Evolutionary conservation across 2,113 vertebrate species (phyloP), one percentile per base, ranked within the genome.

Genomic region (Podocnemis expansa): DNA sequence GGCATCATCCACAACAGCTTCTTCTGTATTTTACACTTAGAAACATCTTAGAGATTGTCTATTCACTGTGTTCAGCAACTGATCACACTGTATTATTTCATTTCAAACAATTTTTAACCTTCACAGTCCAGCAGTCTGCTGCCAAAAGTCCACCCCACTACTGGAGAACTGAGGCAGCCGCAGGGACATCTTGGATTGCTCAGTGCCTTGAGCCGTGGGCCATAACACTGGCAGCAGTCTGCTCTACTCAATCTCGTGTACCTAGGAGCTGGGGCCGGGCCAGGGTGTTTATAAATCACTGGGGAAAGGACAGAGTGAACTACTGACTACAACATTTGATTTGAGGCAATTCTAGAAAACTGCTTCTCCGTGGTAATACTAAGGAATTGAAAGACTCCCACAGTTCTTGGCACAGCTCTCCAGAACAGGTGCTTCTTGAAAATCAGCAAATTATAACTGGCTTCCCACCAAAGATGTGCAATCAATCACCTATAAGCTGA

Each of bases 401-500:
- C 41, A 83, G 43, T 34, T 93, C 47, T 54, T 79, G 83, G 4
- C 49, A 88, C 21, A 93, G 52, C 7, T 84, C 24, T 56, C 10
- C 73, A 90, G 63, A 94, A 93, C 13, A 95, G 38, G 12, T 75
- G 22, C 70, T 43, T 75, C 43, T 75, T 43, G 75, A 51, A 91
- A 90, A 52, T 11, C 54, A 85, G 43, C 8, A 63, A 83, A 76
- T 91, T 93, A 91, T 41, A 90, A 17, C 80, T 96, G 51, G 17
- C 51, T 43, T 25, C 34, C 1, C 78, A 38, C 41, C 90, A 83
- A 87, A 89, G 88, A 73, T 91, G 80, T 93, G 87, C 87, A 88
- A 91, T 80, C 38, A 88, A 49, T 54, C 94, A 92, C 60, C 60
- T n/a, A 67, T 78, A 79, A 90, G 73, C 78, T 91, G 58, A 43